These are phyloP conservation scores for Elysia crispata DNA, from an alignment of 2,888 invertebrate species.

Conservation along the genomic window DNA sequence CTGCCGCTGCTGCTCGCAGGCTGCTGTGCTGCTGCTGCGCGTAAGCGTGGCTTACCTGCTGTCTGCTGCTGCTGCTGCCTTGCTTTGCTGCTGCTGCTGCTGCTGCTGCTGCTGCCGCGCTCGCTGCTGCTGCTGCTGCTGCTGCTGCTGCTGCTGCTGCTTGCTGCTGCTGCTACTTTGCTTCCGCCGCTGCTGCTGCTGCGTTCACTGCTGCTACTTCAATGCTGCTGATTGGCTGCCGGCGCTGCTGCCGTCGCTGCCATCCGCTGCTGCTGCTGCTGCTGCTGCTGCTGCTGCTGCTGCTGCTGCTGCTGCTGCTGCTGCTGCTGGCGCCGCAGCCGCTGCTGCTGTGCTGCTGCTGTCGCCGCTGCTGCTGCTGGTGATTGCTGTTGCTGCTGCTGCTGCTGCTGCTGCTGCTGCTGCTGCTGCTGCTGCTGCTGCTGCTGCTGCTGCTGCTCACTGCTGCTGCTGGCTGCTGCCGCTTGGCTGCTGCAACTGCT, in stretches of 20 bases:
- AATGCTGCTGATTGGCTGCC: not conserved
- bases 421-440: conserved; percentile 1
- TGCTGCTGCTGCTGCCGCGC: not conserved
- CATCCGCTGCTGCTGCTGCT: too few species aligned
- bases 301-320: not conserved
- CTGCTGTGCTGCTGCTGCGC: too few species aligned
- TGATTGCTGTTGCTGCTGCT: not conserved
- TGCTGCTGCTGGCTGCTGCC: too few species aligned
- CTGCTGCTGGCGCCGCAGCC: too few species aligned
- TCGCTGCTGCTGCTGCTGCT: not conserved
- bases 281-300: not conserved
- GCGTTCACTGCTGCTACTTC: not conserved
- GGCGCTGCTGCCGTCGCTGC: not conserved
- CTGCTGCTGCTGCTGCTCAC: too few species aligned
- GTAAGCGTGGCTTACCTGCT: too few species aligned
- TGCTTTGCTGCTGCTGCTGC: not conserved
- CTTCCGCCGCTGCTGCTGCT: too few species aligned
- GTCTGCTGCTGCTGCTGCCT: conserved; percentile 9
- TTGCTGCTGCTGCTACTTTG: too few species aligned
- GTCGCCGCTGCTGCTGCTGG: not conserved
- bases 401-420: not conserved
- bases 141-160: too few species aligned
- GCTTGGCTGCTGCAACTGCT: too few species aligned
- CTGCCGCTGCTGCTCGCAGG: too few species aligned
- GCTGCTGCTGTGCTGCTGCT: too few species aligned